Evolutionary conservation across 53 echinoderm and acorn worm species (phyloP), one percentile per base, ranked within the genome.

Genomic region (Zoroaster sp.): DNA sequence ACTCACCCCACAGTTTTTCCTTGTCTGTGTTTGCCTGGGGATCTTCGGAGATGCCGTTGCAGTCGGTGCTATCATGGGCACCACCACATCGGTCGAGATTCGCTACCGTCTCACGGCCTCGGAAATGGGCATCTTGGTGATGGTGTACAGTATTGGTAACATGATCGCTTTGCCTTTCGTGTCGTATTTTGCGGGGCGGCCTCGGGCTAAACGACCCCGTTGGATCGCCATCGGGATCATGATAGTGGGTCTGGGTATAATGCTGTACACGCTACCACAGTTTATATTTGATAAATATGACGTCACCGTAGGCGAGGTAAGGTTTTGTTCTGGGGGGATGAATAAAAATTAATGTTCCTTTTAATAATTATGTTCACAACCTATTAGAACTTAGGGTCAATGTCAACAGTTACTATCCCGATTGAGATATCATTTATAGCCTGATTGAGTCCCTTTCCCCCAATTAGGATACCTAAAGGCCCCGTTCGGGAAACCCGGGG

Each of bases 31-130:
- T 74, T 93, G 94, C 73, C 40, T 82, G 17, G 77, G 91, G 10
- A 47, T 93, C 67, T 80, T 66, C 38, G 87, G 91, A 7, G 94
- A 93, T 39, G 88, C 94, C 18, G 88, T 91, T 20, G 69, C 87
- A 30, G 41, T 66, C 35, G 94, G 94, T 38, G 91, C 82, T 1
- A 68, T 91, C 69, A 83, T 72, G 5, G 91, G 91, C 78, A 87
- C 74, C 44, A 70, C 83, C 75, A 93, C 94, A 35, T 75, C 94
- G 49, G 71, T 93, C 23, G 94, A 93, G 66, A 77, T 66, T 21
- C 94, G 94, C 46, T 93, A 91, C 78, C 81, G 88, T 72, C 83
- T 93, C 18, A 69, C 91, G 21, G 91, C 91, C 2, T 37, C 88
- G 2, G 35, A 91, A 38, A 77, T 93, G 17, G 94, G 88, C n/a